Base-by-base conservation (phyloP, 2,888 invertebrate species). In the Malthinus flaveolus region DNA sequence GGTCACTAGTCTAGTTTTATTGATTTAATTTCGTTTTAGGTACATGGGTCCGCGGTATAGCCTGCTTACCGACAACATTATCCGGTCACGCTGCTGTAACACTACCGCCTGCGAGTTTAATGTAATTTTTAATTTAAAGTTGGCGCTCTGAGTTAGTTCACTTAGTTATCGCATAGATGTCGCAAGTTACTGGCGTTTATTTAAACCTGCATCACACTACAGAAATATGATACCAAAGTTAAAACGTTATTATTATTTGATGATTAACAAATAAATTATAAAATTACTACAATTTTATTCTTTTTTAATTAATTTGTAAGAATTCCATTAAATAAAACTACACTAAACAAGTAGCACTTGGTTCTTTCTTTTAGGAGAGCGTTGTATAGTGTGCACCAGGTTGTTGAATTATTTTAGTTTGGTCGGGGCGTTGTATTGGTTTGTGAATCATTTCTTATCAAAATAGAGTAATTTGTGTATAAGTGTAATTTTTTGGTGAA, bases 1-100 rank as follows among this genome's bases (percentile, higher is more conserved):
- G 23, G 23, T 9, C 7, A n/a, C 11, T 34, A 33, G n/a, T n/a
- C n/a, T n/a, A 7, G 1, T 11, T 32, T 46, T 10, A 46, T 10
- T 31, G 64, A 23, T 23, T 23, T 31, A 49, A 49, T 54, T 34
- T 23, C 37, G 11, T 64, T 63, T 51, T 55, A 77, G 76, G 72
- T 56, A 72, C 82, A 7, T 87, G 86, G 85, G 82, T 86, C 60
- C 80, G 84, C 59, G 86, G 86, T 2, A 81, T 88, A 12, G 81
- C 85, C 1, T 78, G 82, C 3, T 75, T 89, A 31, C 88, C 88
- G 0, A 78, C 81, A n/a, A 82, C 86, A 0, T 76, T 88, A 44
- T 87, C 87, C 0, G 88, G 88, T 34, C 82, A 81, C 64, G 77
- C 78, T 31, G 73, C 78, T 52, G 75, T 82, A 9, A 78, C 82